Evolutionary conservation across 2,113 vertebrate species (phyloP).

Genomic region (Syrrhaptes paradoxus): DNA sequence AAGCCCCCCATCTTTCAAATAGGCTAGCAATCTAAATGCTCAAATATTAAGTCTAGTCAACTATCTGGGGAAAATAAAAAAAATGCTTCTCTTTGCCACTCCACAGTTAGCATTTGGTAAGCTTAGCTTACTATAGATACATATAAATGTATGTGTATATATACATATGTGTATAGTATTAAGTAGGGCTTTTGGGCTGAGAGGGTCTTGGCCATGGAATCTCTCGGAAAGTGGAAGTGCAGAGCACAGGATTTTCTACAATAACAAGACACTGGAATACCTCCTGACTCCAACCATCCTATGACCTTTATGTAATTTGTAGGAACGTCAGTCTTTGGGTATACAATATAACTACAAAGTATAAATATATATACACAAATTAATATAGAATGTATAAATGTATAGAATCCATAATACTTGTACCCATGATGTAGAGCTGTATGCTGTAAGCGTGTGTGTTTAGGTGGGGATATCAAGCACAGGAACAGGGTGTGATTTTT

Average conservation of each 20-base stretch:
- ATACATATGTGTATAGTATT: neutral
- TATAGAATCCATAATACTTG: neutral
- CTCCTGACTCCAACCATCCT: neutral
- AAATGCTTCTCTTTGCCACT: neutral
- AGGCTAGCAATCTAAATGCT: neutral
- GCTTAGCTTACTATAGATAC: neutral
- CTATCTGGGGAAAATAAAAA: neutral
- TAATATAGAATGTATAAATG: neutral
- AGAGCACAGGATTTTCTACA: neutral
- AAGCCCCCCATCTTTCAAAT: neutral
- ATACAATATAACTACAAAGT: neutral
- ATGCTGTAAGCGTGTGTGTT: neutral
- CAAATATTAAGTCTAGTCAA: neutral
- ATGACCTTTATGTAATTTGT: neutral
- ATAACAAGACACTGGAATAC: neutral
- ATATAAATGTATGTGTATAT: neutral
- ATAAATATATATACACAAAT: neutral
- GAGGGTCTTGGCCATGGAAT: rapidly evolving
- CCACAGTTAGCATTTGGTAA: neutral
- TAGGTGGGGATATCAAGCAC: neutral
- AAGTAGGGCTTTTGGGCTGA: neutral
- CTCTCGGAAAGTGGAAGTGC: neutral
- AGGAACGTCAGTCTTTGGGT: neutral
- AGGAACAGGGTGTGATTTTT: neutral
- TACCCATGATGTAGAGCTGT: neutral